Conservation (phyloP, 2,113 vertebrate species). For the Pterocles gutturalis region DNA sequence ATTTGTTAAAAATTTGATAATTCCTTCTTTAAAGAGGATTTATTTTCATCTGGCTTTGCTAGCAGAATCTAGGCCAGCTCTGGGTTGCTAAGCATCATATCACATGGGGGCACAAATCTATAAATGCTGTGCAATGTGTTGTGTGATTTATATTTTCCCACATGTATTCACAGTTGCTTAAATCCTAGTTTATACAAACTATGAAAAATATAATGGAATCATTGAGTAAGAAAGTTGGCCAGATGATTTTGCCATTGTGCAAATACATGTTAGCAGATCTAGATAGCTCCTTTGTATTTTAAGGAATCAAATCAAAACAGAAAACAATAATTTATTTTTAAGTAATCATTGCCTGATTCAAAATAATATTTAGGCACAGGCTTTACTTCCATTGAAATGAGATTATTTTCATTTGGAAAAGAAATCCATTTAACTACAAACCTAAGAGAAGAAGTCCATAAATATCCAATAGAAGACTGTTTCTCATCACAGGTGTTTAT, state of each 20-base stretch:
- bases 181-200: not conserved
- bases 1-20: not conserved
- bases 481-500: not conserved
- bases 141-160: not conserved
- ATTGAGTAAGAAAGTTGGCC: not conserved
- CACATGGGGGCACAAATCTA: not conserved
- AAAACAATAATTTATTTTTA: not conserved
- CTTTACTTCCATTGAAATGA: not conserved
- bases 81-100: not conserved
- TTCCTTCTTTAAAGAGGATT: not conserved
- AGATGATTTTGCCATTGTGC: not conserved
- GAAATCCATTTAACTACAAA: not conserved
- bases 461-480: not conserved
- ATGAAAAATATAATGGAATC: not conserved
- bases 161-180: not conserved
- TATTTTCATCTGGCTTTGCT: not conserved
- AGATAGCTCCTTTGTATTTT: not conserved
- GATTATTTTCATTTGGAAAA: not conserved
- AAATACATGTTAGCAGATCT: not conserved
- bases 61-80: not conserved
- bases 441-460: not conserved
- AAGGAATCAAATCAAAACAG: not conserved
- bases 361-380: not conserved
- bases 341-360: not conserved
- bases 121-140: not conserved